Base-by-base conservation (phyloP, 2,113 vertebrate genomes). In the Mugil cephalus region DNA sequence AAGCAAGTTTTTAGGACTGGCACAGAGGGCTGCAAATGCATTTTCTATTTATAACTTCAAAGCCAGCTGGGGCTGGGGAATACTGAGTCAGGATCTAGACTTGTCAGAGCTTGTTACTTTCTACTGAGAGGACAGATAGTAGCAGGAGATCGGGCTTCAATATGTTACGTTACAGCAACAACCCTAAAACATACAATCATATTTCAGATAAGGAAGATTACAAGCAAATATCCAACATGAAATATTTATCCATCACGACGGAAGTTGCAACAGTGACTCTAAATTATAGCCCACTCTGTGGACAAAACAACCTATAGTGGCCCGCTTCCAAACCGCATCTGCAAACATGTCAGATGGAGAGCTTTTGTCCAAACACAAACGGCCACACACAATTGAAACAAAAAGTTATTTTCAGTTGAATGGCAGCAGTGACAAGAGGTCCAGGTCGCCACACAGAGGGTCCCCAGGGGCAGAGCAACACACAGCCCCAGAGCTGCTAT, bases 321-420 rank as follows among this genome's bases (percentile, higher is more conserved):
- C 52, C 18, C 10, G 17, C 74, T 67, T 76, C 67, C 63, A 62
- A 60, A 68, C 24, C 21, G 64, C 50, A 78, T 62, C 50, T 83
- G 71, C 71, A 79, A 69, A 82, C 62, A 61, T 24, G 39, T 46
- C 35, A 69, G 36, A 80, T 1, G 10, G 36, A 8, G n/a, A 46
- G 39, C 70, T 64, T 83, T 87, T 88, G 83, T 88, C 58, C 40
- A 8, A 53, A 65, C 45, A 18, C 35, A 82, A 87, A 80, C 42
- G 21, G 55, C 59, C 54, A 51, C 24, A 39, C 63, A 83, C 83
- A 74, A 85, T 78, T 40, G 59, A 69, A 66, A 84, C 60, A 78
- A 84, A 74, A 86, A 80, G 86, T 82, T 82, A 77, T 81, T 85
- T 76, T 1, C 7, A 60, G 77, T 8, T 82, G 80, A 92, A 84